Evolutionary conservation across 2,797 vertebrate species (phyloP).

Genomic region (Rhinophrynus dorsalis): DNA sequence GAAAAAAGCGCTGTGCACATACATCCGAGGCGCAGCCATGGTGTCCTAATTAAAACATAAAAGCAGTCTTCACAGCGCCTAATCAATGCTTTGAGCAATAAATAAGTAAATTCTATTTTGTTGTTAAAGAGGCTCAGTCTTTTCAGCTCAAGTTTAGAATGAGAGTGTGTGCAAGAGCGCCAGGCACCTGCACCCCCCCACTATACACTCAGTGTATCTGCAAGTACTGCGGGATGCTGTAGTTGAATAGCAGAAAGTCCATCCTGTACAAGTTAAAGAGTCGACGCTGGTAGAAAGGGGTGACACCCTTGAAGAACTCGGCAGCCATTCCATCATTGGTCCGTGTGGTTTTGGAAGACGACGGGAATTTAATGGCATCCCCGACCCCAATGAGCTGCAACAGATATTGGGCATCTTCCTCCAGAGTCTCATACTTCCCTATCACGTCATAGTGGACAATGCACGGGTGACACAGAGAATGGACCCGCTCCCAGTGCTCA

Average conservation of each 20-base stretch:
- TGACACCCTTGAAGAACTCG: conserved; percentile 86
- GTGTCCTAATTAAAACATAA: neutral
- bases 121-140: neutral
- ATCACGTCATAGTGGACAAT: conserved; percentile 90
- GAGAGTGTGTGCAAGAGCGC: neutral
- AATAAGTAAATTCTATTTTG: conserved; percentile 1
- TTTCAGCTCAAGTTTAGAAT: neutral
- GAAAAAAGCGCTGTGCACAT: neutral
- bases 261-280: conserved; percentile 92
- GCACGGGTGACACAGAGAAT: conserved; percentile 94
- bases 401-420: conserved; percentile 81
- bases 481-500: conserved; percentile 93
- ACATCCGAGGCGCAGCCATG: neutral
- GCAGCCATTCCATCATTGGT: conserved; percentile 79
- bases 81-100: conserved; percentile 5
- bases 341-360: conserved; percentile 72
- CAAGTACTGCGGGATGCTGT: conserved; percentile 84
- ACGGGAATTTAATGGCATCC: conserved; percentile 74
- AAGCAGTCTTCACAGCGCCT: neutral
- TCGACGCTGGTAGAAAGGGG: conserved; percentile 87
- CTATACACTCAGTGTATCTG: conserved; percentile 69
- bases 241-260: conserved; percentile 96
- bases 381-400: conserved; percentile 73
- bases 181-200: conserved; percentile 4
- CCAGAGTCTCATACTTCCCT: conserved; percentile 92